Conservation (phyloP, 2,888 invertebrate genomes). For the Drosophila ustulata region DNA sequence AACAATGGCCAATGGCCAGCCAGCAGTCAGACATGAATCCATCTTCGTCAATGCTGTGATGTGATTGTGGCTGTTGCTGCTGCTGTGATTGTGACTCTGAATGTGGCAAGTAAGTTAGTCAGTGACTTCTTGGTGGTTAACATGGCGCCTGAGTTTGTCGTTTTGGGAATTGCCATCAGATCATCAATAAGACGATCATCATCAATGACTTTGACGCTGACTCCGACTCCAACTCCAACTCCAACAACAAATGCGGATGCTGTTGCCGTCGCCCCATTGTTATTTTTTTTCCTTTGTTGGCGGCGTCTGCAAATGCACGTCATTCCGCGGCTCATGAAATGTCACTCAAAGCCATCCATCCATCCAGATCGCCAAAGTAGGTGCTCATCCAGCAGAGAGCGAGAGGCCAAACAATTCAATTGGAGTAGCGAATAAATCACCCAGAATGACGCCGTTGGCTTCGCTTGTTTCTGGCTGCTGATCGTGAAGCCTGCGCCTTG, state of each 20-base stretch:
- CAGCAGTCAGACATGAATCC: constrained; percentile 72
- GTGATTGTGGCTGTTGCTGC: constrained; percentile 21
- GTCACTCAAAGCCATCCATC: constrained; percentile 82
- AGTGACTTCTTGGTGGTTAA: constrained; percentile 76
- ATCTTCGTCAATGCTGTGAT: constrained; percentile 71
- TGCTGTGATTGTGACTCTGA: constrained; percentile 6
- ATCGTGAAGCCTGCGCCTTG: constrained; percentile 66
- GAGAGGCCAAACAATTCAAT: constrained; percentile 84
- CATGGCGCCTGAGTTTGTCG: constrained; percentile 85
- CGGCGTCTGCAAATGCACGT: constrained; percentile 82
- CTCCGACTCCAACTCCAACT: constrained; percentile 11
- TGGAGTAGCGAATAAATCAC: constrained; percentile 85
- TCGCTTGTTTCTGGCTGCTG: constrained; percentile 18
- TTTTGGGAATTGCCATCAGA: constrained; percentile 82
- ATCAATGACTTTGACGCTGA: constrained; percentile 67
- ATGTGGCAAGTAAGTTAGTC: constrained; percentile 49
- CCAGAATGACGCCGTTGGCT: constrained; percentile 48
- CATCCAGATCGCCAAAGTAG: constrained; percentile 33
- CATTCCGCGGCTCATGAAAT: constrained; percentile 83
- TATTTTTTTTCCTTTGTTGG: constrained; percentile 51
- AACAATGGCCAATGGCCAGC: constrained; percentile 78
- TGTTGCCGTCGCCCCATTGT: constrained; percentile 21
- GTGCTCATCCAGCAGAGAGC: constrained; percentile 38
- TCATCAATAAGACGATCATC: constrained; percentile 75
- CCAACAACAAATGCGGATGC: constrained; percentile 7